Evolutionary conservation across 2,888 invertebrate genomes (phyloP).

Genomic region (Apomyelois bistriatella): DNA sequence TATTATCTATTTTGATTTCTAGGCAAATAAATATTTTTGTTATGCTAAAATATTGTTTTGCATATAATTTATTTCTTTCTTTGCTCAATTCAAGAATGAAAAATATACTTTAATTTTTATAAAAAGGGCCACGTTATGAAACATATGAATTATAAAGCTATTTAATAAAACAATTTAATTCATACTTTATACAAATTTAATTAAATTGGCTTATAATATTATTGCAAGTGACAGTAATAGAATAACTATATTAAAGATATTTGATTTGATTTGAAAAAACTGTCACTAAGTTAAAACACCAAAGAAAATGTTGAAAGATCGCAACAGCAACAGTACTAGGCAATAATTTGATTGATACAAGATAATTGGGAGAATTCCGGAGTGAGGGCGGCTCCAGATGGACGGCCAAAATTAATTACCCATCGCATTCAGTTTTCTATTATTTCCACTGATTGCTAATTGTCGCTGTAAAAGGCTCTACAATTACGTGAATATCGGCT

Average conservation of each 20-base stretch:
- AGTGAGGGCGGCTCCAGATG: conserved; percentile 33
- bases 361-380: conserved; percentile 41
- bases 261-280: no score
- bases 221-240: conserved; percentile 1
- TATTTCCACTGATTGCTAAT: conserved; percentile 29
- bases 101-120: no score
- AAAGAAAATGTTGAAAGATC: conserved; percentile 19
- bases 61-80: no score
- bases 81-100: no score
- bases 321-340: conserved; percentile 22
- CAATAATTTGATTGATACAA: conserved; percentile 44
- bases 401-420: conserved; percentile 44
- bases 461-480: conserved; percentile 22
- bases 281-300: conserved; percentile 17
- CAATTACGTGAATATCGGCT: conserved; percentile 8
- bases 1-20: no score
- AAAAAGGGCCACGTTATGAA: no score
- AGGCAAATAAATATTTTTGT: no score
- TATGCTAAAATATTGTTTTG: no score
- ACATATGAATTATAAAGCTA: no score
- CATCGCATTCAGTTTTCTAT: conserved; percentile 36
- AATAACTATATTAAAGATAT: no score
- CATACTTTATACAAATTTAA: neutral
- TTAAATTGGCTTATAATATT: neutral
- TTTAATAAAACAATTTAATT: no score